Evolutionary conservation across 2,888 invertebrate genomes (phyloP).

Genomic region (Aelia acuminata): DNA sequence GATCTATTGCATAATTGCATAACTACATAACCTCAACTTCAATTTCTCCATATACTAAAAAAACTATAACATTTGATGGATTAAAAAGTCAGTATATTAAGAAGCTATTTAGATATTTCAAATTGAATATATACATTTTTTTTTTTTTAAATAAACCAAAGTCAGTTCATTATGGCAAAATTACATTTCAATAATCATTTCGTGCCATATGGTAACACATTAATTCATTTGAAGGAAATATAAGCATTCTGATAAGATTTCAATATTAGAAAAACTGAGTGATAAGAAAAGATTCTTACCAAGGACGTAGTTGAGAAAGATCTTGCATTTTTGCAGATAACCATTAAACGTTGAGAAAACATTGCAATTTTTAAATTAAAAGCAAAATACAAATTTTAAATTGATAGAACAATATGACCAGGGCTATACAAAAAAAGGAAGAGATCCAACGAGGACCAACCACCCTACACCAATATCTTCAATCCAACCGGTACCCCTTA

Average conservation of each 20-base stretch:
- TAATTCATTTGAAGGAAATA: background rate
- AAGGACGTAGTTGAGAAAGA: conserved; percentile 24
- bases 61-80: background rate
- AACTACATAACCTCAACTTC: background rate
- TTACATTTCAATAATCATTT: background rate
- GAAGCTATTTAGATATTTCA: background rate
- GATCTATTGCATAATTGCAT: background rate
- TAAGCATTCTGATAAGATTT: background rate
- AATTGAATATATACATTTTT: background rate
- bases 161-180: background rate
- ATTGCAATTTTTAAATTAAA: background rate
- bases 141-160: background rate
- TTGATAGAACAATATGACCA: background rate
- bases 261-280: background rate
- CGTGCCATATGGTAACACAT: background rate
- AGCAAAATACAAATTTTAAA: background rate
- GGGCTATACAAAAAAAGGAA: background rate
- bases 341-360: conserved; percentile 39
- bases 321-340: conserved; percentile 6
- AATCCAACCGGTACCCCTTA: background rate
- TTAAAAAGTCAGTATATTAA: background rate
- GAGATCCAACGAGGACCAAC: background rate
- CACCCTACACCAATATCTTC: background rate
- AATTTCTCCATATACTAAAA: background rate
- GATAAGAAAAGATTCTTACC: conserved; percentile 33